phyloP scores from a whole-genome alignment of 1,140 invertebrate genomes.

The Ganaspis sp. region DNA sequence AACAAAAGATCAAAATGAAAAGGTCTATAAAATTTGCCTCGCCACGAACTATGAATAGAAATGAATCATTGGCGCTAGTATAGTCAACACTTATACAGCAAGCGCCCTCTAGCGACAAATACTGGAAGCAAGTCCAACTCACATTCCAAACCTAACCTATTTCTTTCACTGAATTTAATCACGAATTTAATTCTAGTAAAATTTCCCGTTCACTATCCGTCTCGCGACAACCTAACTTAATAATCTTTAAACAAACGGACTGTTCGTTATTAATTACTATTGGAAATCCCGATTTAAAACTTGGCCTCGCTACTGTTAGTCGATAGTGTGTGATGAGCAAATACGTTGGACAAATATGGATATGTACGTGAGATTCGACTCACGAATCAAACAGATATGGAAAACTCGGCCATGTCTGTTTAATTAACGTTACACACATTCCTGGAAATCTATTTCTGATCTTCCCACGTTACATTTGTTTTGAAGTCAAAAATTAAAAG shows the following conservation, averaged over 20 bases:
- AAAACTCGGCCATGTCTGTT: neutral
- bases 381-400: conserved; percentile 3
- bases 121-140: too few relatives aligned
- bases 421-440: conserved; percentile 13
- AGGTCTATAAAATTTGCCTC: too few relatives aligned
- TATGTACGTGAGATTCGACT: conserved; percentile 44
- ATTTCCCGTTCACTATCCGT: conserved; percentile 20
- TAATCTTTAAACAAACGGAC: conserved; percentile 57
- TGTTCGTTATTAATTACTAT: conserved; percentile 52
- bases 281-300: conserved; percentile 58
- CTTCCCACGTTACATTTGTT: neutral
- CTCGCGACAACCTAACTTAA: conserved; percentile 48
- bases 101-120: too few relatives aligned
- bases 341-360: conserved; percentile 59
- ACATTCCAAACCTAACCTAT: neutral
- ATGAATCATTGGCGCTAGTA: too few relatives aligned
- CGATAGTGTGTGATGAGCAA: conserved; percentile 56
- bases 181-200: neutral
- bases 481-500: neutral
- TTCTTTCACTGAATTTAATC: neutral
- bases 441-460: neutral
- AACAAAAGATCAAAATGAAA: too few relatives aligned
- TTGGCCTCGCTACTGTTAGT: conserved; percentile 38
- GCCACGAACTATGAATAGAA: too few relatives aligned
- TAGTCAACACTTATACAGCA: too few relatives aligned